phyloP scores from a whole-genome alignment of 2,888 invertebrate species.

The Nephrotoma flavescens region DNA sequence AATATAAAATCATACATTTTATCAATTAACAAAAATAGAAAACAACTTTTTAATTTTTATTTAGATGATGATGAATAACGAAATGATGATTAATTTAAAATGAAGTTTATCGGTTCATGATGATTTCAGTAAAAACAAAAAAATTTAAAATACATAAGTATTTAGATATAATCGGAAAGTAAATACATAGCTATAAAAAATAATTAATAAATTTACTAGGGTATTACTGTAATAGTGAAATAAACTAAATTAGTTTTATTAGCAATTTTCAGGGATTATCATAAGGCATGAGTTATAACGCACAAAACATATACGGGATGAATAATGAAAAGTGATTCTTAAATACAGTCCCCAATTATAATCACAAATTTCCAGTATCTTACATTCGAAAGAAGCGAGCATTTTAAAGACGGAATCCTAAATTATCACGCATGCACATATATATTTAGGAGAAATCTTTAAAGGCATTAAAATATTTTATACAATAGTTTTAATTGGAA shows the following conservation, averaged over 20 bases:
- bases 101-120: not conserved
- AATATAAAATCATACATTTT: not conserved
- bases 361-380: not conserved
- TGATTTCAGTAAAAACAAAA: not conserved
- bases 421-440: not conserved
- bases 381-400: not conserved
- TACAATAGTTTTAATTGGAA: too few species aligned
- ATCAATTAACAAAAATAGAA: not conserved
- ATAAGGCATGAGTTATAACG: not conserved
- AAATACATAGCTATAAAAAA: not conserved
- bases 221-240: not conserved
- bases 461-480: too few species aligned
- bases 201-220: not conserved
- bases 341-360: not conserved
- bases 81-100: not conserved
- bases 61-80: not conserved
- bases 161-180: not conserved
- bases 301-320: not conserved
- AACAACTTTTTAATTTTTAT: not conserved
- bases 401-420: not conserved
- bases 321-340: not conserved
- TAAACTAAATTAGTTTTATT: not conserved
- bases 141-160: not conserved
- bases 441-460: not conserved
- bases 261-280: not conserved